Percentiles rank a stretch among this genome's conserved stretches.
phyloP scores from a whole-genome alignment of 2,888 invertebrate species.

The Lithophane semibrunnea region DNA sequence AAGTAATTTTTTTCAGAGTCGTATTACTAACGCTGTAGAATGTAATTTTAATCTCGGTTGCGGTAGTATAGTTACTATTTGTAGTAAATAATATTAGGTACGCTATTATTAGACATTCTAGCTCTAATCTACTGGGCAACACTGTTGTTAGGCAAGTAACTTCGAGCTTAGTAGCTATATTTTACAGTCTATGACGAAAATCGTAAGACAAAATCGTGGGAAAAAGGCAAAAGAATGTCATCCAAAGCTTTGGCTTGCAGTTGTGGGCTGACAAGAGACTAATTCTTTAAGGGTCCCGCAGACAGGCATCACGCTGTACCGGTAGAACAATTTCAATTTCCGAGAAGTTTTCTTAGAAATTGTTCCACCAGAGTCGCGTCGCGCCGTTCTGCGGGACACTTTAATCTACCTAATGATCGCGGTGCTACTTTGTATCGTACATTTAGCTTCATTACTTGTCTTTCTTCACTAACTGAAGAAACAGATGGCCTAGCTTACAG shows the following conservation, averaged over 20 bases:
- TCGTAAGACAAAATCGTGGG: neutral
- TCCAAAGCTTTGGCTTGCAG: neutral
- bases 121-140: neutral
- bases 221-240: neutral
- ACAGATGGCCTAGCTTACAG: neutral
- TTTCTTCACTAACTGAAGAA: neutral
- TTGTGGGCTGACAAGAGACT: neutral
- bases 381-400: neutral
- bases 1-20: slow-evolving; percentile 9
- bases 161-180: neutral
- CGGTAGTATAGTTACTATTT: neutral
- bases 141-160: neutral
- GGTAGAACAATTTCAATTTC: no score
- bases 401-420: neutral
- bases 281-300: neutral
- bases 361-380: no score
- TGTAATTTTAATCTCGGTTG: slow-evolving; percentile 1
- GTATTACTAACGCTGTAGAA: slow-evolving; percentile 4
- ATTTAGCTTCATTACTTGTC: neutral
- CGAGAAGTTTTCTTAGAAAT: no score
- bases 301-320: no score
- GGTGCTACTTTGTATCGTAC: neutral
- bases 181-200: neutral
- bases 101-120: neutral
- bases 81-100: slow-evolving; percentile 7